Percentiles rank a stretch among this genome's conserved stretches.
Evolutionary conservation across 1,140 invertebrate genomes (phyloP).

Genomic region (Formica exsecta): DNA sequence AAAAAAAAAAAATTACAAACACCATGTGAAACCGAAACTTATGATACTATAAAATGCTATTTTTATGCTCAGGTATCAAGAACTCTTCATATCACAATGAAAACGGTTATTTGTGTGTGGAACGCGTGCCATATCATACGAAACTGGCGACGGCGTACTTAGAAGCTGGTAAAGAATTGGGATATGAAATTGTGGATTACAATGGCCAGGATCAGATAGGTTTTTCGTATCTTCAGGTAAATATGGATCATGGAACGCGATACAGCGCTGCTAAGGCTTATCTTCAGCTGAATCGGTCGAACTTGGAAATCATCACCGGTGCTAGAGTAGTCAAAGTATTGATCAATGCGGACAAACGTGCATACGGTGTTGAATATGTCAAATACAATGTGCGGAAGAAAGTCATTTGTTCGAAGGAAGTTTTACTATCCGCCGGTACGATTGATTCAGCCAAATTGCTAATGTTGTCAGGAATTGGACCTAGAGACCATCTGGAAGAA

Average conservation of each 20-base stretch:
- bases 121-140: constrained; percentile 84
- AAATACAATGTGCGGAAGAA: constrained; percentile 85
- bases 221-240: constrained; percentile 90
- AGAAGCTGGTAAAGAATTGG: constrained; percentile 87
- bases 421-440: constrained; percentile 90
- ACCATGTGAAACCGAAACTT: background rate
- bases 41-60: background rate
- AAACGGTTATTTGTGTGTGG: constrained; percentile 84
- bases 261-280: constrained; percentile 89
- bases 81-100: constrained; percentile 85
- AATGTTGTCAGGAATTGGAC: constrained; percentile 92
- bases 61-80: constrained; percentile 71
- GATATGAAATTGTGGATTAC: constrained; percentile 87
- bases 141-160: constrained; percentile 86
- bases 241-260: constrained; percentile 88
- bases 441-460: constrained; percentile 91
- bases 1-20: background rate
- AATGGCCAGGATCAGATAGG: constrained; percentile 86
- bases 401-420: constrained; percentile 88
- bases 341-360: constrained; percentile 86
- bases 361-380: constrained; percentile 88
- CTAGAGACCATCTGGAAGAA: constrained; percentile 89
- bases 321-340: constrained; percentile 89
- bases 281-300: constrained; percentile 87
- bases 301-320: constrained; percentile 90